A percentile compares a stretch with the other conserved stretches of the same genome.
These are phyloP conservation scores for Chlorodrepanis virens DNA, from an alignment of 2,113 vertebrate species.

Conservation along the genomic window DNA sequence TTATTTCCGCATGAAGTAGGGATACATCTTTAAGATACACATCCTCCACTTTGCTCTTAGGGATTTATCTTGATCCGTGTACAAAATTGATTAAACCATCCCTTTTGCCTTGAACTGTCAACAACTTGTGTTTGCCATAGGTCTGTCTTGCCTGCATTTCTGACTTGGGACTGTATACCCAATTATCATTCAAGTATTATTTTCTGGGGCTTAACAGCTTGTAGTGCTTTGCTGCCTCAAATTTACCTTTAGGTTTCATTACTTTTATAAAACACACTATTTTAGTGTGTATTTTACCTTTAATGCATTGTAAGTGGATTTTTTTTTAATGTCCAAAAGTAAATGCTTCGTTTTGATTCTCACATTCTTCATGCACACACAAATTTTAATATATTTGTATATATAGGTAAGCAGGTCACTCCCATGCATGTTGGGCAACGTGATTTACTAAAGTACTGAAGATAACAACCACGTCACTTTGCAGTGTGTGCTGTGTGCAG, in stretches of 20 bases:
- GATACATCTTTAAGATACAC: neutral
- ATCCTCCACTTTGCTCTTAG: neutral
- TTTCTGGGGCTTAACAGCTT: neutral
- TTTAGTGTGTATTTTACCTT: neutral
- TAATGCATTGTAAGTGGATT: neutral
- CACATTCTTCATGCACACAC: neutral
- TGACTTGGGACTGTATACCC: neutral
- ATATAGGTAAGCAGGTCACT: constrained; percentile 21
- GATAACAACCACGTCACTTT: neutral
- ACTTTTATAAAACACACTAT: neutral
- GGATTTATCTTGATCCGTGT: neutral
- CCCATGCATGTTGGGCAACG: constrained; percentile 18
- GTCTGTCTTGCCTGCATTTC: neutral
- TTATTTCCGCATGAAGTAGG: neutral
- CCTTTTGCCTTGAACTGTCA: neutral
- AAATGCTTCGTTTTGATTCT: neutral
- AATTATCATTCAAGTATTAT: neutral
- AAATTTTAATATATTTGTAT: neutral
- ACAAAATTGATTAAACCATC: neutral
- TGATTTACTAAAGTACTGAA: neutral
- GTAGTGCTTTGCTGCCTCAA: neutral
- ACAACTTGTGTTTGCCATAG: neutral
- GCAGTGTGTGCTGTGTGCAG: neutral
- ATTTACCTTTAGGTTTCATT: neutral
- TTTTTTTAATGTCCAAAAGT: neutral